These are phyloP conservation scores for Phyllostomus hastatus DNA, from an alignment of 2,113 vertebrate genomes.

Conservation along the genomic window DNA sequence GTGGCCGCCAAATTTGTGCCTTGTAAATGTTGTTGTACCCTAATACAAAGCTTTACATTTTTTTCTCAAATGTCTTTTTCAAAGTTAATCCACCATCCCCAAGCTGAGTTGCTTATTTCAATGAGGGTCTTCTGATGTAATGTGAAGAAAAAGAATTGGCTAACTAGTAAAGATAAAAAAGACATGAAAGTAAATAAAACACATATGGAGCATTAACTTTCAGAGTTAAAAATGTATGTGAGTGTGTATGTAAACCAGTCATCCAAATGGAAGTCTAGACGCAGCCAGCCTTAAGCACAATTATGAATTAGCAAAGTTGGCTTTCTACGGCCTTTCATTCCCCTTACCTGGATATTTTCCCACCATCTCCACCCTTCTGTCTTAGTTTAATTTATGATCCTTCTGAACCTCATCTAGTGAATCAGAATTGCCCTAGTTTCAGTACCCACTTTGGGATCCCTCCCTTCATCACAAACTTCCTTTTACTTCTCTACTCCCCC, in stretches of 20 bases:
- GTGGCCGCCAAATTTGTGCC: constrained; percentile 59
- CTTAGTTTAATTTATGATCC: neutral
- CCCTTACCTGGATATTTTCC: neutral
- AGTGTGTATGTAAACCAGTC: constrained; percentile 53
- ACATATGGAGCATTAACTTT: constrained; percentile 65
- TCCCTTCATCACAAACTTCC: neutral
- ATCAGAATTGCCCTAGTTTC: neutral
- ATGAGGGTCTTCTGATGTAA: constrained; percentile 52
- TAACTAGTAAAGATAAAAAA: constrained; percentile 71
- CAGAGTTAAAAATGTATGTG: constrained; percentile 60
- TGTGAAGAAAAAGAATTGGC: constrained; percentile 20
- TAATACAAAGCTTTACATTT: constrained; percentile 57
- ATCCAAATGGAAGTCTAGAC: constrained; percentile 48
- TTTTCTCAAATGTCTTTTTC: constrained; percentile 59
- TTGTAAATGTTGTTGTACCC: constrained; percentile 58
- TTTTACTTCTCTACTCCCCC: neutral
- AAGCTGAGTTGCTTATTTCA: neutral
- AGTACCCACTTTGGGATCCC: neutral
- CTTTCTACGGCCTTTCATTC: neutral
- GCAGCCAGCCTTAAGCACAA: constrained; percentile 6
- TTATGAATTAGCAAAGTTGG: constrained; percentile 8
- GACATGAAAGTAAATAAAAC: constrained; percentile 67
- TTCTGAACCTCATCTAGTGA: neutral
- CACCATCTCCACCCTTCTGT: neutral
- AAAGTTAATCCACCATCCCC: neutral